These are phyloP conservation scores for Pseudomyrmex cubaensis DNA, from an alignment of 1,140 invertebrate genomes.

Conservation along the genomic window DNA sequence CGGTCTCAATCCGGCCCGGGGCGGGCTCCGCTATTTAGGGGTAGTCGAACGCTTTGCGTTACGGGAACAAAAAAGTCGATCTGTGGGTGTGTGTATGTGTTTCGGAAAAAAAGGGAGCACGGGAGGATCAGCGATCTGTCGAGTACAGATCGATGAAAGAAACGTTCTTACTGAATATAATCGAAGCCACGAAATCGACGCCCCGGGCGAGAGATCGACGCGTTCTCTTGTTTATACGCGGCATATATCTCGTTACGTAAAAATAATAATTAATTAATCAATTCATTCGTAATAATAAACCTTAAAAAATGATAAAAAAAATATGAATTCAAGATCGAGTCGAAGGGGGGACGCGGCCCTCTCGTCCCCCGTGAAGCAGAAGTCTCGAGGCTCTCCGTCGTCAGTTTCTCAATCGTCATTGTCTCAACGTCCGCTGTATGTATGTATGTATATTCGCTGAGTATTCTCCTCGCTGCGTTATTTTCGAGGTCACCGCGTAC, in stretches of 20 bases:
- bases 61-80: constrained; percentile 2
- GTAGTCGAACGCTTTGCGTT: not conserved
- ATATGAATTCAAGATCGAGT: constrained; percentile 72
- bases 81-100: not conserved
- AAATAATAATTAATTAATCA: constrained; percentile 73
- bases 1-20: constrained; percentile 80
- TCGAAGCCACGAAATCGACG: constrained; percentile 21
- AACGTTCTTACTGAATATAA: too few species aligned
- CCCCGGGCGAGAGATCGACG: constrained; percentile 78
- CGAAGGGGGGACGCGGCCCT: constrained; percentile 52
- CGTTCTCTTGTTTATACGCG: constrained; percentile 79
- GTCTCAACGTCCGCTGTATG: constrained; percentile 27
- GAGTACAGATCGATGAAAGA: not conserved
- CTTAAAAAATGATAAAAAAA: constrained; percentile 75
- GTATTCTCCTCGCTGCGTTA: not conserved
- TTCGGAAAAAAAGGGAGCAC: constrained; percentile 29
- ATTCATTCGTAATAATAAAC: constrained; percentile 70
- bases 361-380: constrained; percentile 36
- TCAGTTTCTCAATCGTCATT: constrained; percentile 31
- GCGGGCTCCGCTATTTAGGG: constrained; percentile 65
- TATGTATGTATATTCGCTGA: not conserved
- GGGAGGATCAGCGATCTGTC: not conserved
- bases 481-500: not conserved
- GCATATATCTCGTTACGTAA: constrained; percentile 77
- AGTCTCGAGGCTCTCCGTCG: constrained; percentile 50